Percentiles rank a stretch among this genome's conserved stretches.
Conservation (phyloP, 1,140 invertebrate genomes). For the Schmidtea mediterranea region DNA sequence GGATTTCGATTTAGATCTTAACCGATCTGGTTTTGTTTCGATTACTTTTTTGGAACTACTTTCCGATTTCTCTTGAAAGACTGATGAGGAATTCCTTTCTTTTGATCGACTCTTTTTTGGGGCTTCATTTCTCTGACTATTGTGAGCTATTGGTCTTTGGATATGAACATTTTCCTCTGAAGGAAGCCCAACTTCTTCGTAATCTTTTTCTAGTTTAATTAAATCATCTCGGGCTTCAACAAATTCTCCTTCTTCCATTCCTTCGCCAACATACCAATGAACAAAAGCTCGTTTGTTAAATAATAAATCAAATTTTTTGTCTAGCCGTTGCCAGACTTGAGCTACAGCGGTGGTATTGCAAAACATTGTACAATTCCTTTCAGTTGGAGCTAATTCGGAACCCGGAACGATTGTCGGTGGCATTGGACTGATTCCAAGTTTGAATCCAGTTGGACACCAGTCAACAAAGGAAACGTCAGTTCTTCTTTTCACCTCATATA, state of each 20-base stretch:
- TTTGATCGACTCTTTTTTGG: too few species aligned
- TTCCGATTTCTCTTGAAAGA: too few species aligned
- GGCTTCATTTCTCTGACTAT: too few species aligned
- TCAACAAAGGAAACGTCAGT: constrained; percentile 10
- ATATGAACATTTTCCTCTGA: too few species aligned
- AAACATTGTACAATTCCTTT: constrained; percentile 10
- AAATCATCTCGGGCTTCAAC: constrained; percentile 14
- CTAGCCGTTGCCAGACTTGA: constrained; percentile 6
- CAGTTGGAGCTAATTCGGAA: constrained; percentile 13
- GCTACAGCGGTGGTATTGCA: constrained; percentile 3
- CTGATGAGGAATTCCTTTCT: too few species aligned
- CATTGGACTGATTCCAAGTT: constrained; percentile 18
- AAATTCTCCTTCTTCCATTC: constrained; percentile 11
- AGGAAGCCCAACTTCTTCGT: constrained; percentile 9
- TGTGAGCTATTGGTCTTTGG: too few species aligned
- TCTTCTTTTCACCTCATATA: background rate
- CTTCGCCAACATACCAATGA: constrained; percentile 15
- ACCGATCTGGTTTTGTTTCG: too few species aligned
- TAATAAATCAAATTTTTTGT: constrained; percentile 16
- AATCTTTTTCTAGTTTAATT: constrained; percentile 12
- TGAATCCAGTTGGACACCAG: constrained; percentile 13
- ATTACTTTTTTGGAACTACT: too few species aligned
- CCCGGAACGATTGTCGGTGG: constrained; percentile 11
- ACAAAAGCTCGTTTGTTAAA: constrained; percentile 12
- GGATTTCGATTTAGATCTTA: too few species aligned